phyloP scores from a whole-genome alignment of 2,888 invertebrate genomes.

The Actias luna region DNA sequence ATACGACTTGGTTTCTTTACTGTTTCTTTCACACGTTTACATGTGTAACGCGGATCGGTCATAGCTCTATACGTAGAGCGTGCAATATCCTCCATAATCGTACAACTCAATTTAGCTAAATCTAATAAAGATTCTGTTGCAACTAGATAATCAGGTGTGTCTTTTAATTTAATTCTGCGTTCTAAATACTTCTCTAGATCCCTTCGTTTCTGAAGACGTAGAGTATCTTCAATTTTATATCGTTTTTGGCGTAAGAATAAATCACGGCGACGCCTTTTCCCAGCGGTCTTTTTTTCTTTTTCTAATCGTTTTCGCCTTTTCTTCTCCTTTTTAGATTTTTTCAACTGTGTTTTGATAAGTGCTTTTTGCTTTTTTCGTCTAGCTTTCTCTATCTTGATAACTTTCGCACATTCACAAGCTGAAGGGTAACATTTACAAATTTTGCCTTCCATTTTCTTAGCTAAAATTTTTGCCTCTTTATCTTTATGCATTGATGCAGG shows the following conservation, averaged over 20 bases:
- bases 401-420: slow-evolving; percentile 23
- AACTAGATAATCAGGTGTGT: slow-evolving; percentile 26
- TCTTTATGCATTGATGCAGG: background rate
- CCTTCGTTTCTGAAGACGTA: slow-evolving; percentile 24
- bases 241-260: slow-evolving; percentile 18
- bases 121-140: slow-evolving; percentile 33
- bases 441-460: background rate
- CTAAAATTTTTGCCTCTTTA: background rate
- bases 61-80: slow-evolving; percentile 29
- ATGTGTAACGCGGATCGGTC: slow-evolving; percentile 32
- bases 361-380: slow-evolving; percentile 19
- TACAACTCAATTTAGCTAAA: slow-evolving; percentile 25
- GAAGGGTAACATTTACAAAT: slow-evolving; percentile 27
- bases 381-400: slow-evolving; percentile 15
- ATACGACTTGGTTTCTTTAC: slow-evolving; percentile 28
- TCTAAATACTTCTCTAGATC: slow-evolving; percentile 25
- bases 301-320: slow-evolving; percentile 20
- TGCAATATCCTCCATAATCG: slow-evolving; percentile 17
- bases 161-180: slow-evolving; percentile 26
- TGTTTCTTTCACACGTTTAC: slow-evolving; percentile 23
- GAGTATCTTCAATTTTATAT: slow-evolving; percentile 25
- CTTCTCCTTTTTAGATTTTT: slow-evolving; percentile 20
- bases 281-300: slow-evolving; percentile 17
- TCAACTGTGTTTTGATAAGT: slow-evolving; percentile 7
- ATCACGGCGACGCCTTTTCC: slow-evolving; percentile 14